Conservation (phyloP, 2,797 vertebrate genomes). For the Antrozous pallidus region DNA sequence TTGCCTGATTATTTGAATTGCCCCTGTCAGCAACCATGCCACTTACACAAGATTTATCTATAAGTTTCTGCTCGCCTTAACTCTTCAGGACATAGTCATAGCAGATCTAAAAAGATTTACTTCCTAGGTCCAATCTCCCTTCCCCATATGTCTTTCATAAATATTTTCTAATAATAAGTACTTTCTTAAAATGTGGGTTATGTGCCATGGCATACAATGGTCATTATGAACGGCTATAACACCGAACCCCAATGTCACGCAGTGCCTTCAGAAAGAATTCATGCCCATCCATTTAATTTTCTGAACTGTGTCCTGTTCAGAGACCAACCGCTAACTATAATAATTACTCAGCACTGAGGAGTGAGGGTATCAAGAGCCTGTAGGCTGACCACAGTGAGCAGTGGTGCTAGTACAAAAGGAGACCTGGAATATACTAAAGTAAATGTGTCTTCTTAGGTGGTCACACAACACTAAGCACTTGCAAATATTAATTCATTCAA, state of each 20-base stretch:
- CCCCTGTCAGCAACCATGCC: neutral
- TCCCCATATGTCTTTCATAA: neutral
- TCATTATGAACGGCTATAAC: neutral
- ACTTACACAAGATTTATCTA: neutral
- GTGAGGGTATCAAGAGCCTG: neutral
- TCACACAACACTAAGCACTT: neutral
- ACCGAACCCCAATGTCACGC: neutral
- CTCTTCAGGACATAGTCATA: neutral
- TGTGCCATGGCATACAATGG: neutral
- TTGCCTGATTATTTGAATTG: neutral
- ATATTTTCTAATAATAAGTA: neutral
- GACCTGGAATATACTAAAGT: neutral
- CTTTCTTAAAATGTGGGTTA: neutral
- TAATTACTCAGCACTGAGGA: neutral
- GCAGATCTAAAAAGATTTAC: neutral
- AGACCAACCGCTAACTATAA: neutral
- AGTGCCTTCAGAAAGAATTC: neutral
- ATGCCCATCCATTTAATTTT: neutral
- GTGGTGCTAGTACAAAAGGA: neutral
- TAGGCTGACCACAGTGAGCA: neutral
- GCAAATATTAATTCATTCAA: neutral
- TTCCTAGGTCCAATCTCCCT: neutral
- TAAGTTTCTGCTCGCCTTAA: neutral
- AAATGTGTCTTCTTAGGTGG: neutral
- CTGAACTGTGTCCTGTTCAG: neutral